Evolutionary conservation across 2,888 invertebrate species (phyloP), one percentile per base, ranked within the genome.

Genomic region (Drosophila cyrtoloma): DNA sequence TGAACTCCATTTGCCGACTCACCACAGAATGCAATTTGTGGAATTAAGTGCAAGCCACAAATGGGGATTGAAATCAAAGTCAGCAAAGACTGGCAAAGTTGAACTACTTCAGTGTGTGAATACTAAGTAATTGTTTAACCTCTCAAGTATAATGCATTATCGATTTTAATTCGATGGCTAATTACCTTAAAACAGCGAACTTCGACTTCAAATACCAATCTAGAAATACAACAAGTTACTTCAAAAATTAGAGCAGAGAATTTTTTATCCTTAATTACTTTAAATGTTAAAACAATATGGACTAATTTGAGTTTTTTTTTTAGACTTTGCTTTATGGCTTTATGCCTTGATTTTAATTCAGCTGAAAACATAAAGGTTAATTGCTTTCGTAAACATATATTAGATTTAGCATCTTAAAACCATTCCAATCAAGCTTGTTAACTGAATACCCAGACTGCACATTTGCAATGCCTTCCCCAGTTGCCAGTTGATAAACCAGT

Each of bases 401-500:
- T 30, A 16, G 30, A 57, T 30, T 39, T 57, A 28, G 10, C 37
- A n/a, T 32, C 28, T 22, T 22, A 33, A 55, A 59, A 58, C 28
- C 47, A 72, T 78, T 59, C 5, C 39, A 64, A 61, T 44, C 30
- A 50, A 69, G 42, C 51, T 35, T 35, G 35, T 35, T 19, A 33
- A 51, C 39, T 30, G 39, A 69, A 30, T 51, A 35, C 37, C 26
- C 53, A 53, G 59, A 62, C 57, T 58, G 60, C 39, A 50, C 68
- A 44, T 55, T 64, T 63, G 47, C 52, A 35, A 56, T 56, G 55
- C 28, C 51, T 14, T 14, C 22, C 32, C 30, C 32, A n/a, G 35
- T 14, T 57, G 37, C 10, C 67, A 56, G 50, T 30, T 35, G 44
- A 9, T 47, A 9, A 47, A 16, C 26, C 47, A 16, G 47, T 26